Evolutionary conservation across 2,888 invertebrate genomes (phyloP), one percentile per base, ranked within the genome.

Genomic region (Ommatoiulus sabulosus): DNA sequence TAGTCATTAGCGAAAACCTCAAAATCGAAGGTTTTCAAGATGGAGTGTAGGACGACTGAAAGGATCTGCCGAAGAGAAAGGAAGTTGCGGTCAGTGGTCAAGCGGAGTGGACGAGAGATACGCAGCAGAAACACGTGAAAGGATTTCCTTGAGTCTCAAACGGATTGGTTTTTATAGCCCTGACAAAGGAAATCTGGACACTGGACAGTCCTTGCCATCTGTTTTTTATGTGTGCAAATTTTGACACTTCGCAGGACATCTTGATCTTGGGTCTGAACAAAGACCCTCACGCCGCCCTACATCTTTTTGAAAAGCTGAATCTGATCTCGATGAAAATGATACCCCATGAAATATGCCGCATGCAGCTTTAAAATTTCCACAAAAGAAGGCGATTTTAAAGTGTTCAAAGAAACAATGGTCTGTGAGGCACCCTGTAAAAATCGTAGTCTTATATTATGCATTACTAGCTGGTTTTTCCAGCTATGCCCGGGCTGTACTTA

Each of bases 21-120:
- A 72, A 72, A 72, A n/a, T 3, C 72, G 4, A 24, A 24, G 72
- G 2, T 8, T 24, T 72, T 72, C 72, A 20, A 6, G 24, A 5
- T 72, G 8, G n/a, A 63, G 15, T 35, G 7, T 80, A 24, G 80
- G 15, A 7, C 3, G n/a, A 57, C 57, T 6, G 35, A 80, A 80
- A 80, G 35, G 80, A 80, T 24, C 80, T 80, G 7, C 80, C 35
- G 80, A 12, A 80, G 80, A 35, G 80, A 35, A 80, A 80, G 80
- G 80, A 80, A 80, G 80, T 80, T 80, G 80, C 12, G 80, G 80
- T 80, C 80, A 35, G 80, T 80, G 72, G 72, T 72, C 72, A 72
- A 72, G 72, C 72, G 8, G 72, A 72, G 63, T 20, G 72, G 72
- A 72, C 24, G n/a, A 63, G 63, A 20, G 63, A 63, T 63, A 63